Base-by-base conservation (phyloP, 2,888 invertebrate species). In the Peribatodes rhomboidaria region DNA sequence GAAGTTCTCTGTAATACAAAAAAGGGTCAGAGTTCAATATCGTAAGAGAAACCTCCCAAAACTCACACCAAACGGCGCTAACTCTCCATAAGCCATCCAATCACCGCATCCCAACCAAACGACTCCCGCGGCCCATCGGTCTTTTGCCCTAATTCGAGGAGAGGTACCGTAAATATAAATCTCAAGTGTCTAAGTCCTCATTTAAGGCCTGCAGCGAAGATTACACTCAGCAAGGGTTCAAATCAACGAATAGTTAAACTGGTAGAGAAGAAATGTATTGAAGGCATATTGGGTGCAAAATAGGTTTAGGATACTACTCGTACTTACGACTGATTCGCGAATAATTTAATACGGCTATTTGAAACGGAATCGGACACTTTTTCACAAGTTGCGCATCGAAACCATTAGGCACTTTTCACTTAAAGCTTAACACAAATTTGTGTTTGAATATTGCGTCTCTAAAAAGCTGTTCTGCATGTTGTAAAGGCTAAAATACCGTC, bases 111-210 rank as follows among this genome's bases (percentile, higher is more conserved):
- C 20, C 16, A 35, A 58, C 49, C 58, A 61, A 67, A 67, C 57
- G 59, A 56, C 61, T 44, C 60, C 57, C 47, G 27, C 57, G 50
- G 58, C 59, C 61, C 61, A 67, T 70, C 60, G 56, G 53, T 68
- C 62, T 44, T 61, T 46, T 65, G 39, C 57, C 39, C 62, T 72
- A 67, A 69, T 65, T 61, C 65, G 70, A 42, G 53, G 70, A 42
- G 53, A 66, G 70, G 56, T 69, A 20, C 58, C 52, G 68, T 79
- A 74, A 77, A 74, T 77, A 77, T 78, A 76, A 76, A 78, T 76
- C 70, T 72, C 53, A 64, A 73, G 70, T 67, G 73, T 67, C 68
- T 69, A 39, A 60, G 39, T 60, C 50, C 46, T 65, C 39, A 65
- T 56, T 44, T 46, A 65, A 57, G 60, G 56, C 62, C 49, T 71